Conservation (phyloP, 2,888 invertebrate species). For the Leptinotarsa juncta region DNA sequence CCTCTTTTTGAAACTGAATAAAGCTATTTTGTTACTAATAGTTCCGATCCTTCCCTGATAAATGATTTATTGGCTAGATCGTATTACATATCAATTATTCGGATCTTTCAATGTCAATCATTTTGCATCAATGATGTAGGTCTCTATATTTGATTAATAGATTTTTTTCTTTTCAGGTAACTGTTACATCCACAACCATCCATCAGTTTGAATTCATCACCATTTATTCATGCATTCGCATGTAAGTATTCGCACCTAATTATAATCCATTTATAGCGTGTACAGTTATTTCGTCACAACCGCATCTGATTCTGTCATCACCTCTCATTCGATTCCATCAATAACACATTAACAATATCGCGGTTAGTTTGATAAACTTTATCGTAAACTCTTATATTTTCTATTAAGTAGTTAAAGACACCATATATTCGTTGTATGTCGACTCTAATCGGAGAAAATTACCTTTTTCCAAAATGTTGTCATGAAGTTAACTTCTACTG, state of each 20-base stretch:
- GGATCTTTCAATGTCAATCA: too few species aligned
- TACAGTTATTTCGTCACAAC: constrained; percentile 4
- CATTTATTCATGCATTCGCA: not conserved
- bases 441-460: too few species aligned
- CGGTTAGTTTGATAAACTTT: not conserved
- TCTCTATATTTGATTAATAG: not conserved
- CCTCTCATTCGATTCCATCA: constrained; percentile 6
- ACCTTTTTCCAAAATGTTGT: too few species aligned
- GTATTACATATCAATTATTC: too few species aligned
- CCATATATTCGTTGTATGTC: not conserved
- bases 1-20: too few species aligned
- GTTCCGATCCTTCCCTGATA: too few species aligned
- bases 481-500: too few species aligned
- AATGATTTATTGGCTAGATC: too few species aligned
- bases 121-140: too few species aligned
- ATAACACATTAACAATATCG: constrained; percentile 2
- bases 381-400: not conserved
- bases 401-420: too few species aligned
- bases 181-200: not conserved
- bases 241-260: constrained; percentile 16
- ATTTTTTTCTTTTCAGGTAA: constrained; percentile 11
- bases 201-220: not conserved
- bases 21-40: too few species aligned
- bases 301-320: constrained; percentile 3
- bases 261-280: constrained; percentile 2